Evolutionary conservation across 2,113 vertebrate species (phyloP).

Genomic region (Malurus alboscapulatus): DNA sequence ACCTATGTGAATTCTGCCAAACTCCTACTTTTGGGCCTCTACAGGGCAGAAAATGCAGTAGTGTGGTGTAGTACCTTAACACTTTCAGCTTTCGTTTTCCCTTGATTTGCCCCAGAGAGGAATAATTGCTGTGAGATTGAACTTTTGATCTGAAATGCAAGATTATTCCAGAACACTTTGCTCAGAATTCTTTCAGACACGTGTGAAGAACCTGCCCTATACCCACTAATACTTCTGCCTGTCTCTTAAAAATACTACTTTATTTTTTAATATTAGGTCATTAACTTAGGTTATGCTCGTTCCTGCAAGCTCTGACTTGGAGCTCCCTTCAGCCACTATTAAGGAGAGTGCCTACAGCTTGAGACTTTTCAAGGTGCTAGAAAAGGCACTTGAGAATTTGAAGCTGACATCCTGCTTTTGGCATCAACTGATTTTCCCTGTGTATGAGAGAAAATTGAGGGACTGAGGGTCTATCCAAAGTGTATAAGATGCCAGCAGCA

Average conservation of each 20-base stretch:
- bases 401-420: background rate
- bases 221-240: background rate
- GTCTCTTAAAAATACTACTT: background rate
- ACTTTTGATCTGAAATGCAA: background rate
- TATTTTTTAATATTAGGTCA: background rate
- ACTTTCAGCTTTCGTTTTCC: accelerated
- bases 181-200: background rate
- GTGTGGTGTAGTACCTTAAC: background rate
- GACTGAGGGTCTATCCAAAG: background rate
- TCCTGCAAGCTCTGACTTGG: background rate
- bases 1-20: background rate
- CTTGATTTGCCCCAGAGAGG: background rate
- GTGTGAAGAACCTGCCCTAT: background rate
- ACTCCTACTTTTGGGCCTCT: background rate
- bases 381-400: background rate
- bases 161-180: background rate
- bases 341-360: background rate
- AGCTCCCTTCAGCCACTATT: background rate
- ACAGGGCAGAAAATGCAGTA: background rate
- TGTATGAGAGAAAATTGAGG: background rate
- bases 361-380: background rate
- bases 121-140: accelerated
- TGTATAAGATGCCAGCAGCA: background rate
- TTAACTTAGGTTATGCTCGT: background rate
- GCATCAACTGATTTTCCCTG: background rate